Evolutionary conservation across 2,888 invertebrate genomes (phyloP), one percentile per base, ranked within the genome.

Genomic region (Lepidochrysops patricia): DNA sequence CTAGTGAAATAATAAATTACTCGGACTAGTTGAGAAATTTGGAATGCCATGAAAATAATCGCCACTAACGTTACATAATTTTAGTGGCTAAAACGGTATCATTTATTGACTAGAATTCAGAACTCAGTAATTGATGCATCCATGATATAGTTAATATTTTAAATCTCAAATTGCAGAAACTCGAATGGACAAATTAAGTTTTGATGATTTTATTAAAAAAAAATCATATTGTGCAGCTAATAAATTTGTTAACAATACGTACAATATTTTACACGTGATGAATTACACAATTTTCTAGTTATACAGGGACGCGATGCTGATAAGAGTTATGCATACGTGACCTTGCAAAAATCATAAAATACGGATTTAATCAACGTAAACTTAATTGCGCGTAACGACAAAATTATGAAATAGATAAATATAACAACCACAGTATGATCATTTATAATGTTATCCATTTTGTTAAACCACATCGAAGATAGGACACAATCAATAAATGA

Each of bases 1-100:
- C 58, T 65, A 63, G 57, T 62, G 67, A 66, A 69, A 69, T 66
- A 69, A 66, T 63, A 65, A 66, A 70, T 70, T 68, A 69, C 66
- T 64, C 60, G 35, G 54, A 56, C 62, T 48, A 7, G 19, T 43
- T 54, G 29, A 19, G 54, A 54, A 54, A 54, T 54, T 50, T 26
- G 50, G 50, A 50, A 25, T 26, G 48, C 26, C 27, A 25, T 48
- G 43, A 49, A 34, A 58, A 49, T 50, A n/a, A 57, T 57, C 35
- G 43, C 15, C 54, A 19, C 32, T 19, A 15, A 15, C 25, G n/a
- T 49, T 12, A 25, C 23, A 25, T 25, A 25, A 25, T 1, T 12
- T 43, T 2, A 43, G 37, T 43, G 15, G 13, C 15, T 43, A 43
- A 7, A 43, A 15, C 7, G 15, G 13, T 43, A 19, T 19, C 15